These are phyloP conservation scores for Oryzias woworae DNA, from an alignment of 2,113 vertebrate genomes.

Conservation along the genomic window DNA sequence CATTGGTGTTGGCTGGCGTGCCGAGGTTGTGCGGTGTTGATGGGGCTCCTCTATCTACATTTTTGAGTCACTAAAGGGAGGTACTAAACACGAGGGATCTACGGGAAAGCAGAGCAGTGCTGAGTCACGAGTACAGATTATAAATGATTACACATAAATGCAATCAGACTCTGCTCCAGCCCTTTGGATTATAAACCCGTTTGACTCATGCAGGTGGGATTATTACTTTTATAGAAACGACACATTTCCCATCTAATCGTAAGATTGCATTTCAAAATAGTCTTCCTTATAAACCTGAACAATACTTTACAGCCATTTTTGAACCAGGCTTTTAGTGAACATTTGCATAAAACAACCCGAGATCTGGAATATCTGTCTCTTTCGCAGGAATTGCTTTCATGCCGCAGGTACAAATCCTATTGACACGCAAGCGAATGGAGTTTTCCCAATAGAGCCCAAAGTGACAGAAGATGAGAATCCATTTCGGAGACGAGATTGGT, in stretches of 20 bases:
- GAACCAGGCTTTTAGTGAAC: too few species aligned
- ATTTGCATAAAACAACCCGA: too few species aligned
- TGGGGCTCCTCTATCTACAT: slow-evolving; percentile 31
- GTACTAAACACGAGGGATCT: slow-evolving; percentile 26
- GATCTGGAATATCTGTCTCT: neutral
- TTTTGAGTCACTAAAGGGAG: slow-evolving; percentile 25
- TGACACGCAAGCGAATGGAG: neutral
- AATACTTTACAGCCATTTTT: too few species aligned
- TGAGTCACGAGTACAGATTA: slow-evolving; percentile 38
- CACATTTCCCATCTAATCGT: neutral
- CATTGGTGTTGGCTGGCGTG: slow-evolving; percentile 8
- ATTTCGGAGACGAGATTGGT: neutral
- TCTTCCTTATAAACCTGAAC: too few species aligned
- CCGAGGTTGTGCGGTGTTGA: slow-evolving; percentile 5
- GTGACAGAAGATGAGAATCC: neutral
- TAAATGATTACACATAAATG: slow-evolving; percentile 7
- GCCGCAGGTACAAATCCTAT: neutral
- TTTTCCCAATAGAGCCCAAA: slow-evolving; percentile 2
- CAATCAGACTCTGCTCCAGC: slow-evolving; percentile 22
- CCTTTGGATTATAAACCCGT: slow-evolving; percentile 22
- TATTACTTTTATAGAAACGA: neutral
- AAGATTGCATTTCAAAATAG: neutral
- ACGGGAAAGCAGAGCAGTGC: slow-evolving; percentile 18
- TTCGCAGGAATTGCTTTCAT: neutral
- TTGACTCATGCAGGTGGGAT: neutral